Evolutionary conservation across 2,797 vertebrate genomes (phyloP).

Genomic region (Telmatherina bonti): DNA sequence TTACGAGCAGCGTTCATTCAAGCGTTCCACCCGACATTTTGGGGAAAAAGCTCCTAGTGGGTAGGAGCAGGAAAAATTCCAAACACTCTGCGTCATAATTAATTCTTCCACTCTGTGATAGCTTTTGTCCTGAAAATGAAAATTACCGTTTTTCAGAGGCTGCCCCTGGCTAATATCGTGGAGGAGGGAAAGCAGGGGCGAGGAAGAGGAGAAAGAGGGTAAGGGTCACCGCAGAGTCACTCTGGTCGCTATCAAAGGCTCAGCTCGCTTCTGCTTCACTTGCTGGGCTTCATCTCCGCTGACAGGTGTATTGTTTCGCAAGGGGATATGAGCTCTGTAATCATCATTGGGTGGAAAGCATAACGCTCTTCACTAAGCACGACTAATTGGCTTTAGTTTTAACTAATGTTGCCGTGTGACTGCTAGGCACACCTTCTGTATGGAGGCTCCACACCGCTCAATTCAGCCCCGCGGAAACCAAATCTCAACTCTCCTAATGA

Average conservation of each 20-base stretch:
- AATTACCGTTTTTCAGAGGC: conserved; percentile 83
- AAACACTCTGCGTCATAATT: conserved; percentile 83
- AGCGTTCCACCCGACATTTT: conserved; percentile 78
- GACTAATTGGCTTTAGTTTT: conserved; percentile 98
- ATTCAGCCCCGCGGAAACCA: conserved; percentile 97
- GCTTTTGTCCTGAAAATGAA: conserved; percentile 83
- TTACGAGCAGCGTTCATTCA: conserved; percentile 77
- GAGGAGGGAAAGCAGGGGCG: conserved; percentile 64
- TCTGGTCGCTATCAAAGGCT: conserved; percentile 88
- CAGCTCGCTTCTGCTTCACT: conserved; percentile 93
- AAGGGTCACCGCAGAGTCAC: conserved; percentile 91
- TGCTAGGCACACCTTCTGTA: conserved; percentile 91
- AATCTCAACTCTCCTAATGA: conserved; percentile 91
- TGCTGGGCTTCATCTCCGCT: conserved; percentile 92
- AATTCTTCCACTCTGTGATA: conserved; percentile 83
- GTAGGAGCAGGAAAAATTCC: conserved; percentile 72
- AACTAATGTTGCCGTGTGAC: conserved; percentile 94
- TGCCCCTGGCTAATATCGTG: conserved; percentile 85
- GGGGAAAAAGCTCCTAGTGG: conserved; percentile 51
- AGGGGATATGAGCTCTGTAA: conserved; percentile 94
- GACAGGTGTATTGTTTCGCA: conserved; percentile 99
- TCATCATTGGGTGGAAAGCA: conserved; percentile 94
- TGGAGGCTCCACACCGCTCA: conserved; percentile 92
- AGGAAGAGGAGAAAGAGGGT: conserved; percentile 86
- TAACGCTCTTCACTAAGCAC: conserved; percentile 93